Conservation (phyloP, 2,797 vertebrate genomes). For the Heliangelus exortis region DNA sequence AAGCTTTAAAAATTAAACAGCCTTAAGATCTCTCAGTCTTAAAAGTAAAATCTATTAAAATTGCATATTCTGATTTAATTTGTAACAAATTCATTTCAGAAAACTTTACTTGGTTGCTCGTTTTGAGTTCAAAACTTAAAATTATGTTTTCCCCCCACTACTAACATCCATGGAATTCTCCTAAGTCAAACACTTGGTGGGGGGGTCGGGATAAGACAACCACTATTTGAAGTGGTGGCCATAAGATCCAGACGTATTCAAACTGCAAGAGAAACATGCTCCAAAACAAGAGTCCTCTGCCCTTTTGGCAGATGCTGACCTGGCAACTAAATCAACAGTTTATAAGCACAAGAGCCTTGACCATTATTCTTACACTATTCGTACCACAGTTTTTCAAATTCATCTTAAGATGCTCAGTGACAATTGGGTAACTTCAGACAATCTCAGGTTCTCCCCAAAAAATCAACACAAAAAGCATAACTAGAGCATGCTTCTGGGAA, state of each 20-base stretch:
- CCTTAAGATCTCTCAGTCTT: not conserved
- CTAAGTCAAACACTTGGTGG: not conserved
- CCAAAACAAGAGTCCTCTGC: not conserved
- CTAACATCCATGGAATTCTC: not conserved
- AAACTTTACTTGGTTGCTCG: not conserved
- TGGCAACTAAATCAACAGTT: not conserved
- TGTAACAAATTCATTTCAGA: not conserved
- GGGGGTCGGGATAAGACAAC: not conserved
- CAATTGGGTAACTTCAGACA: not conserved
- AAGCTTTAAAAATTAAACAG: not conserved
- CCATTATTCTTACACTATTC: not conserved
- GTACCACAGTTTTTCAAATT: not conserved
- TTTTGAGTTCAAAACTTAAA: not conserved
- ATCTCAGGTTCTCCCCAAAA: not conserved
- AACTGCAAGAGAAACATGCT: not conserved
- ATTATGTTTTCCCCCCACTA: not conserved
- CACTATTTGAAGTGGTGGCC: not conserved
- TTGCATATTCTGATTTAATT: not conserved
- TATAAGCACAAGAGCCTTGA: not conserved
- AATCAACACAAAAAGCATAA: not conserved
- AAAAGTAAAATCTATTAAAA: not conserved
- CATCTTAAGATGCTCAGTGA: not conserved
- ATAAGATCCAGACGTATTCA: not conserved
- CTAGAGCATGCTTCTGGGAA: not conserved
- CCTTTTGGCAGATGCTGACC: not conserved